A percentile compares a stretch with the other conserved stretches of the same genome.
Evolutionary conservation across 1,140 invertebrate genomes (phyloP).

Genomic region (Lordiphosa mommai): DNA sequence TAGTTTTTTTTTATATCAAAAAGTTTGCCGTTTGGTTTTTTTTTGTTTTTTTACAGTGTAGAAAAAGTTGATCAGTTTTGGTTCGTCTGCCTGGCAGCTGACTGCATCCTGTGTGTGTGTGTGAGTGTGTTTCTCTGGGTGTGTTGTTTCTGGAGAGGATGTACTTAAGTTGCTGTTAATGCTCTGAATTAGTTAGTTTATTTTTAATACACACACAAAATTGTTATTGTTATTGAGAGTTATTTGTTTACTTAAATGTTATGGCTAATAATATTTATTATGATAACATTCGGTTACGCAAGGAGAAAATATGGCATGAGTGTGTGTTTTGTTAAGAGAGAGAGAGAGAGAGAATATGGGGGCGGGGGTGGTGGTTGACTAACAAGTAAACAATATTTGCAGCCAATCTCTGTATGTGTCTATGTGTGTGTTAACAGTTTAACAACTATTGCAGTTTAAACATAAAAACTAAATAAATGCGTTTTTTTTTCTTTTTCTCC

Average conservation of each 20-base stretch:
- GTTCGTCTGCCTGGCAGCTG: conserved; percentile 14
- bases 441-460: conserved; percentile 40
- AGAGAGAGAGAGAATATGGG: conserved; percentile 41
- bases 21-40: conserved; percentile 28
- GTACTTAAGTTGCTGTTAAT: conserved; percentile 13
- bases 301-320: conserved; percentile 71
- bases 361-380: conserved; percentile 26
- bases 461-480: conserved; percentile 57
- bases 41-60: conserved; percentile 68
- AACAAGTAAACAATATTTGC: conserved; percentile 58
- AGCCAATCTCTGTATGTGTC: conserved; percentile 3
- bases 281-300: conserved; percentile 60
- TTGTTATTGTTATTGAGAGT: conserved; percentile 19
- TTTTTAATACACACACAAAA: conserved; percentile 74
- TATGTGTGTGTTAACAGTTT: conserved; percentile 47
- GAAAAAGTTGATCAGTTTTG: conserved; percentile 55
- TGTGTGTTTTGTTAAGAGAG: conserved; percentile 40
- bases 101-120: conserved; percentile 12
- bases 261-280: conserved; percentile 63
- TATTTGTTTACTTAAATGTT: conserved; percentile 40
- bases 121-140: conserved; percentile 15
- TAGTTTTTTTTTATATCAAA: conserved; percentile 55
- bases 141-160: conserved; percentile 29
- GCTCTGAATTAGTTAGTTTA: conserved; percentile 48
- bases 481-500: conserved; percentile 34